A percentile compares a stretch with the other conserved stretches of the same genome.
These are phyloP conservation scores for Esox masquinongy DNA, from an alignment of 2,797 vertebrate species.

Conservation along the genomic window DNA sequence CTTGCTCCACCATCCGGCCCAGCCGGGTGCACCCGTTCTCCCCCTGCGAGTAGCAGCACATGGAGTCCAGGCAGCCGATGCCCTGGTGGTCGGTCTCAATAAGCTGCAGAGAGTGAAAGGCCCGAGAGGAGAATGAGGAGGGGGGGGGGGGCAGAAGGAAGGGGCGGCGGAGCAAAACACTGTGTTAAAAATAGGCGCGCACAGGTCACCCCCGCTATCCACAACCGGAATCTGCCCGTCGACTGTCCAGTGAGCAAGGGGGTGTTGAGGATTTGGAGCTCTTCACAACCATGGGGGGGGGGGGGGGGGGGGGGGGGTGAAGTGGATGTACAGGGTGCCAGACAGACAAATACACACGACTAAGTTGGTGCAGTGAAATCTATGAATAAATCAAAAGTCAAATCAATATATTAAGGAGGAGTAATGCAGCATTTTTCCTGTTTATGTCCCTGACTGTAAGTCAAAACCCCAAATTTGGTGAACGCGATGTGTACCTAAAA, in stretches of 20 bases:
- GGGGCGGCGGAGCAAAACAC: background rate
- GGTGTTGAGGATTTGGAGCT: background rate
- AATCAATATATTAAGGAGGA: background rate
- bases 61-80: slow-evolving; percentile 96
- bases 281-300: background rate
- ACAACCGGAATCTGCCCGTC: background rate
- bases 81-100: slow-evolving; percentile 81
- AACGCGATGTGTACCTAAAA: background rate
- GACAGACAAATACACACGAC: background rate
- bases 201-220: background rate
- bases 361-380: background rate
- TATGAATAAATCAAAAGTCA: background rate
- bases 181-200: slow-evolving; percentile 8
- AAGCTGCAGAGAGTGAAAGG: slow-evolving; percentile 73
- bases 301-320: background rate
- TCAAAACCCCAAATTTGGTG: slow-evolving; percentile 18
- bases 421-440: slow-evolving; percentile 9
- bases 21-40: slow-evolving; percentile 86
- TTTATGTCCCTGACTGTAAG: slow-evolving; percentile 14
- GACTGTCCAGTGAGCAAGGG: slow-evolving; percentile 4
- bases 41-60: slow-evolving; percentile 94
- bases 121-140: slow-evolving; percentile 5
- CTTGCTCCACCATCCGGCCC: slow-evolving; percentile 90
- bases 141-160: slow-evolving; percentile 9
- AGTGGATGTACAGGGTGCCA: slow-evolving; percentile 7